Evolutionary conservation across 2,797 vertebrate species (phyloP), one percentile per base, ranked within the genome.

Genomic region (Micromesistius poutassou): DNA sequence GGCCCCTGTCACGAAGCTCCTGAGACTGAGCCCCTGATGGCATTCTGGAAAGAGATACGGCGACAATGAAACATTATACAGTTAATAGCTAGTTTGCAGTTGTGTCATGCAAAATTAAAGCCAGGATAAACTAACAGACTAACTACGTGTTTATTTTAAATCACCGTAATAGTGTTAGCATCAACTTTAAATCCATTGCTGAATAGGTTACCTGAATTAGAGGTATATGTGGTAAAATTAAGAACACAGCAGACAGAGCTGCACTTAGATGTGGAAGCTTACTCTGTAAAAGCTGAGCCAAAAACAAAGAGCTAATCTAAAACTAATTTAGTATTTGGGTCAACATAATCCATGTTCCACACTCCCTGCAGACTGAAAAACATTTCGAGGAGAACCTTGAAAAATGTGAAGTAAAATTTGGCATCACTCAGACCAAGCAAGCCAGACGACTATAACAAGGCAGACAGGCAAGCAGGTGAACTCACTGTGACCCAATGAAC

Each of bases 21-120:
- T 92, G 94, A 87, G 94, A 94, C 94, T 94, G 94, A 92, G 96
- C 94, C 95, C 97, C 96, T 93, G 97, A 96, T 91, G 96, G 97
- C 97, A 99, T 99, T 96, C 97, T 99, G 94, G 72, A 78, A 74
- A n/a, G 31, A 72, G 70, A 38, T 7, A 40, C 30, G 10, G 28
- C 2, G n/a, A 28, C n/a, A 68, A 12, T 10, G 62, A 68, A 5
- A 62, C 62, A 68, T 66, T 2, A 25, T 12, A 28, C 62, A 2
- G 2, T 16, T n/a, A 30, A 68, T 68, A 68, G 28, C n/a, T 68
- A 68, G 62, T 68, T 62, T 3, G 62, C 2, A n/a, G 2, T 66
- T 12, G 6, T 66, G 5, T 28, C 7, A 2, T 66, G n/a, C 25
- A 28, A 68, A 12, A 62, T 2, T 1, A 22, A n/a, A 62, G 22